Conservation (phyloP, 2,113 vertebrate genomes). For the Hystrix cristata region DNA sequence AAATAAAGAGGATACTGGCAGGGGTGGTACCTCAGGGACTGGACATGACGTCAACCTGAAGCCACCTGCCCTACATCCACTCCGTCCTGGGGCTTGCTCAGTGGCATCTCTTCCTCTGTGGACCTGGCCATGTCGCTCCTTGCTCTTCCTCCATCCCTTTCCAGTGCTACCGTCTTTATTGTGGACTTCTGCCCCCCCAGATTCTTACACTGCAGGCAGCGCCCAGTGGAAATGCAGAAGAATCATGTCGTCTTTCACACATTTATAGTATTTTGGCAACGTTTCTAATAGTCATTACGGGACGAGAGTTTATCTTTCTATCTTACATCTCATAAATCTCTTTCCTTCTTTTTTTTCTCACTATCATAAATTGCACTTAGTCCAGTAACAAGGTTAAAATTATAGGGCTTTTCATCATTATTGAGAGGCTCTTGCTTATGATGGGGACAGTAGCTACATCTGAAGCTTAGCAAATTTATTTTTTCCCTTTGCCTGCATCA, state of each 20-base stretch:
- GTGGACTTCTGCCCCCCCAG: neutral
- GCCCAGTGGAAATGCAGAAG: conserved; percentile 66
- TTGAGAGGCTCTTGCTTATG: neutral
- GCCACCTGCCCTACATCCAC: neutral
- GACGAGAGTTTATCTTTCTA: conserved; percentile 76
- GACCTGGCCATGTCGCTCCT: neutral
- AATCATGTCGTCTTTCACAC: conserved; percentile 75
- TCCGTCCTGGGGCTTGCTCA: neutral
- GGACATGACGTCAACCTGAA: neutral
- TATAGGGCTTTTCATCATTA: conserved; percentile 58
- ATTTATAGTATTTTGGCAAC: conserved; percentile 66
- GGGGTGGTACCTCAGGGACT: too few relatives aligned
- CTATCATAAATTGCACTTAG: conserved; percentile 52
- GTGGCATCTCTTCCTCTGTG: neutral
- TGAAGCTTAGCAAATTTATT: conserved; percentile 46
- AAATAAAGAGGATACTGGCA: neutral
- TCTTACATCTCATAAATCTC: conserved; percentile 68
- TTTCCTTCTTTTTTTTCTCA: conserved; percentile 34
- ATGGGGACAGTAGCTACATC: neutral
- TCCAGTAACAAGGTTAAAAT: conserved; percentile 74
- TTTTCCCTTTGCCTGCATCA: neutral
- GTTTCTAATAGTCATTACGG: conserved; percentile 69
- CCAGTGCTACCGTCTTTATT: neutral
- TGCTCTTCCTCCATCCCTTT: accelerated
- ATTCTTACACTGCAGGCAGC: conserved; percentile 32